These are phyloP conservation scores for Exaiptasia diaphana DNA, from an alignment of 64 coral and sea anemone genomes.

Conservation along the genomic window DNA sequence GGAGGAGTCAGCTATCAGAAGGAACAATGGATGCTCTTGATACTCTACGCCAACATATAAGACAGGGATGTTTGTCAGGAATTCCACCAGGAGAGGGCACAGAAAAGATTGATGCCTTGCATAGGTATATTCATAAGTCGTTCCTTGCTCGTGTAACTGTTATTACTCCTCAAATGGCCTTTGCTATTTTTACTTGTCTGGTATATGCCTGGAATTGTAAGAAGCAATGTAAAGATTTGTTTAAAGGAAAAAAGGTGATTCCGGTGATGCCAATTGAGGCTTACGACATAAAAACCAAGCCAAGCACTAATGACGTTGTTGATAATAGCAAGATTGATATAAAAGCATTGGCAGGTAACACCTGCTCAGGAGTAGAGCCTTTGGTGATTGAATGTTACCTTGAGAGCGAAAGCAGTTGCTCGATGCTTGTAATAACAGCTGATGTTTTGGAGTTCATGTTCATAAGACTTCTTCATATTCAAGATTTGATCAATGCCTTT, in stretches of 20 bases:
- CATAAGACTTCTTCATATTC: slow-evolving; percentile 62
- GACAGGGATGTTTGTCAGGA: slow-evolving; percentile 66
- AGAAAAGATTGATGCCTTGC: slow-evolving; percentile 73
- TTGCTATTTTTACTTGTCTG: slow-evolving; percentile 76
- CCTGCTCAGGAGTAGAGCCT: background rate
- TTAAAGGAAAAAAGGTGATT: slow-evolving; percentile 30
- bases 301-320: slow-evolving; percentile 4
- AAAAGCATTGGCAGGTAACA: slow-evolving; percentile 34
- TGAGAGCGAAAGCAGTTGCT: background rate
- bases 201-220: slow-evolving; percentile 93
- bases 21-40: slow-evolving; percentile 49
- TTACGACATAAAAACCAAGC: background rate
- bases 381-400: background rate
- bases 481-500: slow-evolving; percentile 48
- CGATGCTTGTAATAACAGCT: slow-evolving; percentile 20
- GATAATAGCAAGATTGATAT: background rate
- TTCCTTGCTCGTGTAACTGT: slow-evolving; percentile 64
- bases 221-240: slow-evolving; percentile 27
- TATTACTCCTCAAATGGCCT: slow-evolving; percentile 75
- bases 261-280: slow-evolving; percentile 68
- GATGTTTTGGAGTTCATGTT: slow-evolving; percentile 54
- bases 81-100: slow-evolving; percentile 85
- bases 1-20: slow-evolving; percentile 43
- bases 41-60: slow-evolving; percentile 66
- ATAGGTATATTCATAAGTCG: slow-evolving; percentile 65